Evolutionary conservation across 1,140 invertebrate genomes (phyloP).

Genomic region (Rhyacophila brunnea): DNA sequence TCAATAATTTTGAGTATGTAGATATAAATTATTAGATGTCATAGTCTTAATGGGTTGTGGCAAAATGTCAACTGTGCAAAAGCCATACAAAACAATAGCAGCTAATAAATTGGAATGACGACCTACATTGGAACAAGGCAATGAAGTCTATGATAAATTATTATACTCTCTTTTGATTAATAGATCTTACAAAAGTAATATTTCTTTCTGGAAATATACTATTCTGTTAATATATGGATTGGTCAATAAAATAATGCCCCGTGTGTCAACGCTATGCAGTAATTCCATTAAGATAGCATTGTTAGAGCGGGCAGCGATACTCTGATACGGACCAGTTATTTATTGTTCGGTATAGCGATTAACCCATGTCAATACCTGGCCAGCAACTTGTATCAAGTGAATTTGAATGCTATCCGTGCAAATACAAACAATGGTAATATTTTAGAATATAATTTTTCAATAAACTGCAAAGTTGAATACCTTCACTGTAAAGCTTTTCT

Average conservation of each 20-base stretch:
- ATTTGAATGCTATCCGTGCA: no score
- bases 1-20: no score
- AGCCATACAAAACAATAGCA: slow-evolving; percentile 5
- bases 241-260: slow-evolving; percentile 31
- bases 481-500: no score
- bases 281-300: slow-evolving; percentile 32
- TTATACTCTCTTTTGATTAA: slow-evolving; percentile 13
- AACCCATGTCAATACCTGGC: no score
- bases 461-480: no score
- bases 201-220: slow-evolving; percentile 2
- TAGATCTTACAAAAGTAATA: slow-evolving; percentile 20
- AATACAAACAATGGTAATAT: no score
- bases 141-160: slow-evolving; percentile 14
- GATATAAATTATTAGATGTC: no score
- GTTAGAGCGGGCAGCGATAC: slow-evolving; percentile 5
- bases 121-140: slow-evolving; percentile 8
- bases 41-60: no score
- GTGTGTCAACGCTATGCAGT: slow-evolving; percentile 22
- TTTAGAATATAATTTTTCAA: no score
- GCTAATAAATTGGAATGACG: slow-evolving; percentile 11
- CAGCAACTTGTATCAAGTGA: no score
- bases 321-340: slow-evolving; percentile 16
- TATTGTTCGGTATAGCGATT: slow-evolving; percentile 4
- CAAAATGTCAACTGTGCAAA: not conserved
- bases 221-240: slow-evolving; percentile 21